These are phyloP conservation scores for Cistogaster globosa DNA, from an alignment of 2,888 invertebrate species.

Conservation along the genomic window DNA sequence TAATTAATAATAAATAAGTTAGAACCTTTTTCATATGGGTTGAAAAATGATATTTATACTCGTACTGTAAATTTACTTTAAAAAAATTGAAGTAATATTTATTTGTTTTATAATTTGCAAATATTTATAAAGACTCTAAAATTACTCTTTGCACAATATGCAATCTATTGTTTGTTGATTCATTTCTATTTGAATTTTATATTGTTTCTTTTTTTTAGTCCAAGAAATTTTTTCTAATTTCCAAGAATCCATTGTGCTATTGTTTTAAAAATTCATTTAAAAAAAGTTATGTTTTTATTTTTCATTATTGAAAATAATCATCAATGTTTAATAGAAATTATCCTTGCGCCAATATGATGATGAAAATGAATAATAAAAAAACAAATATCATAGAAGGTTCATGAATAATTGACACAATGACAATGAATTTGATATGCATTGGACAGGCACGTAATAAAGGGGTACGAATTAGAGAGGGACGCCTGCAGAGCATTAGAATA, in stretches of 20 bases:
- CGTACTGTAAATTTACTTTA: background rate
- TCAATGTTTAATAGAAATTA: background rate
- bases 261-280: slow-evolving; percentile 8
- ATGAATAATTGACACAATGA: background rate
- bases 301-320: background rate
- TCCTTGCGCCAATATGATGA: background rate
- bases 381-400: too few relatives aligned
- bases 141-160: background rate
- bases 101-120: slow-evolving; percentile 4
- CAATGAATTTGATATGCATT: background rate
- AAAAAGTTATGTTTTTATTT: background rate
- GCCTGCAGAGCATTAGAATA: too few relatives aligned
- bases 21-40: background rate
- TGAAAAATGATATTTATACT: background rate
- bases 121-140: slow-evolving; percentile 15
- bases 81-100: too few relatives aligned
- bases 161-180: background rate
- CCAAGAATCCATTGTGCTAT: background rate
- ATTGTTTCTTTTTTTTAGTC: background rate
- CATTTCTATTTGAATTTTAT: background rate
- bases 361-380: background rate
- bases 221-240: background rate
- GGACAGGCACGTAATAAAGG: too few relatives aligned
- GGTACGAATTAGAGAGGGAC: too few relatives aligned
- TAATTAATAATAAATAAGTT: too few relatives aligned